Evolutionary conservation across 2,797 vertebrate genomes (phyloP).

Genomic region (Rousettus madagascariensis): DNA sequence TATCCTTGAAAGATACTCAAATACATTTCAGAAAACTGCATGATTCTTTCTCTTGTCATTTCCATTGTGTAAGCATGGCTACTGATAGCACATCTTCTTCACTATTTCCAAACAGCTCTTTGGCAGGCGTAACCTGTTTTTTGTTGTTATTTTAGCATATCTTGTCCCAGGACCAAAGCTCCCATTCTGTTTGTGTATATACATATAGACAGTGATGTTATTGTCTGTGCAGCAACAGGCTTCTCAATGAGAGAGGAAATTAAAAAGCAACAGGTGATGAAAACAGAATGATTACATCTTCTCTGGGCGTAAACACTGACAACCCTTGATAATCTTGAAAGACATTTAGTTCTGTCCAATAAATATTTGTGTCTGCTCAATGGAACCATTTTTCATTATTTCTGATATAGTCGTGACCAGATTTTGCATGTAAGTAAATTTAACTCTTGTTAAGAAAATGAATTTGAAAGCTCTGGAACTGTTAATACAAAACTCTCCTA

Average conservation of each 20-base stretch:
- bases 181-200: neutral
- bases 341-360: slow-evolving; percentile 42
- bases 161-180: neutral
- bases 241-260: slow-evolving; percentile 68
- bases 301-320: neutral
- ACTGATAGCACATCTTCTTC: slow-evolving; percentile 30
- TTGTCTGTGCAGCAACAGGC: neutral
- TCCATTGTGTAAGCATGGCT: neutral
- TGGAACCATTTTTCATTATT: slow-evolving; percentile 43
- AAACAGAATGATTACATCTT: slow-evolving; percentile 67
- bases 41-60: neutral
- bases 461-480: neutral
- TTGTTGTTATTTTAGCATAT: slow-evolving; percentile 59
- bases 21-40: neutral
- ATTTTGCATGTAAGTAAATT: slow-evolving; percentile 36
- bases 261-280: slow-evolving; percentile 63
- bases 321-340: slow-evolving; percentile 58
- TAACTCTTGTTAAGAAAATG: slow-evolving; percentile 54
- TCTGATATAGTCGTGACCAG: neutral
- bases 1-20: slow-evolving; percentile 12
- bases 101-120: slow-evolving; percentile 37
- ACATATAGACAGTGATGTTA: slow-evolving; percentile 37
- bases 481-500: neutral
- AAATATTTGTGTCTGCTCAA: slow-evolving; percentile 42
- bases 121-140: neutral